Evolutionary conservation across 2,888 invertebrate genomes (phyloP).

Genomic region (Eupithecia inturbata): DNA sequence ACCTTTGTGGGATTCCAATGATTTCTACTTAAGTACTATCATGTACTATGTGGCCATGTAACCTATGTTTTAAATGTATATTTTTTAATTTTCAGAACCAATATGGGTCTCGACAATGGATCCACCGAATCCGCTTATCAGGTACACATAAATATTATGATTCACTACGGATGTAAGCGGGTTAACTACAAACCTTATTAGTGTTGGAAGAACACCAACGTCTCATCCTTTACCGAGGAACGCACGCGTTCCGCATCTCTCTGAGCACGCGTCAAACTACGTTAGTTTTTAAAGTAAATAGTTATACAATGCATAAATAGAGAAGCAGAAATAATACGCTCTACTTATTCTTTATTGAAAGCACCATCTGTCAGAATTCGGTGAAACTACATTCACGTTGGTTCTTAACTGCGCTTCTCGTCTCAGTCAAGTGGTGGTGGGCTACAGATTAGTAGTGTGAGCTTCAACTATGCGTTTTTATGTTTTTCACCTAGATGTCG

Average conservation of each 20-base stretch:
- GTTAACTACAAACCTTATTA: no score
- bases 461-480: background rate
- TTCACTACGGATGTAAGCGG: no score
- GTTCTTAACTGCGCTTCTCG: background rate
- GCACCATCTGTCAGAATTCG: conserved; percentile 35
- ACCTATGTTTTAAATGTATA: background rate
- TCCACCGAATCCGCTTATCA: conserved; percentile 46
- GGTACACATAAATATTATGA: conserved; percentile 40
- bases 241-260: no score
- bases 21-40: background rate
- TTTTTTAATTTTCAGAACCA: conserved; percentile 46
- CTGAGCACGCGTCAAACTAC: no score
- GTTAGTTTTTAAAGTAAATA: no score
- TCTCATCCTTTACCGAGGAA: no score
- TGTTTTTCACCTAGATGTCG: conserved; percentile 6
- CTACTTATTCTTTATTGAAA: conserved; percentile 1
- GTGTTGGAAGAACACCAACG: no score
- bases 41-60: no score
- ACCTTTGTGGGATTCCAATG: background rate
- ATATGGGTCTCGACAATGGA: conserved; percentile 53
- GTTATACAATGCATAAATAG: background rate
- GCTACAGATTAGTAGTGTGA: background rate
- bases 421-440: background rate
- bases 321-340: background rate
- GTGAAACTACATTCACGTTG: conserved; percentile 7